Conservation (phyloP, 2,888 invertebrate species). For the Trilocha varians region DNA sequence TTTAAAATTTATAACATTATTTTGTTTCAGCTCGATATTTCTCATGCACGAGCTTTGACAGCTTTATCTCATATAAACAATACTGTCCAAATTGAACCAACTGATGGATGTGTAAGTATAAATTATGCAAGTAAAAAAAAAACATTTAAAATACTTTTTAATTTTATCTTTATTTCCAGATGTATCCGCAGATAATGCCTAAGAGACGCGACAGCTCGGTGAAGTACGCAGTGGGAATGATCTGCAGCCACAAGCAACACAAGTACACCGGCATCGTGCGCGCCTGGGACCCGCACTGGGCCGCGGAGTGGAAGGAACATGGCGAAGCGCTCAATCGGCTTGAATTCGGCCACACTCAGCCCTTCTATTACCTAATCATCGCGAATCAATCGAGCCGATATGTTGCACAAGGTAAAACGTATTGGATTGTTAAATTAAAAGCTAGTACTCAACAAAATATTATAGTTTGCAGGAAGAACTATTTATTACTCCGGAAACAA, state of each 20-base stretch:
- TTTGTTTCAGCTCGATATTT: too few species aligned
- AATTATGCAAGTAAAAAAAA: too few species aligned
- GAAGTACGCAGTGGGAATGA: slow-evolving; percentile 79
- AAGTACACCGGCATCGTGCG: slow-evolving; percentile 79
- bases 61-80: too few species aligned
- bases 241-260: slow-evolving; percentile 76
- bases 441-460: too few species aligned
- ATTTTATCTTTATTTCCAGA: not conserved
- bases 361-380: slow-evolving; percentile 80
- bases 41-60: too few species aligned
- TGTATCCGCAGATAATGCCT: slow-evolving; percentile 5
- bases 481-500: too few species aligned
- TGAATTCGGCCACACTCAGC: slow-evolving; percentile 69
- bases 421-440: not conserved
- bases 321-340: slow-evolving; percentile 55
- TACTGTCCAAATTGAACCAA: too few species aligned
- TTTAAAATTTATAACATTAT: too few species aligned
- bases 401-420: slow-evolving; percentile 73
- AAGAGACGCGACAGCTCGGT: slow-evolving; percentile 32
- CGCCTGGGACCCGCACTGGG: slow-evolving; percentile 77
- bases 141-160: not conserved
- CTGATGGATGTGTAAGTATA: too few species aligned
- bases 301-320: slow-evolving; percentile 71
- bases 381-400: slow-evolving; percentile 79
- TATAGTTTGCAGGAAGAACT: too few species aligned